Evolutionary conservation across 1,140 invertebrate genomes (phyloP), one percentile per base, ranked within the genome.

Genomic region (Eriocheir sinensis): DNA sequence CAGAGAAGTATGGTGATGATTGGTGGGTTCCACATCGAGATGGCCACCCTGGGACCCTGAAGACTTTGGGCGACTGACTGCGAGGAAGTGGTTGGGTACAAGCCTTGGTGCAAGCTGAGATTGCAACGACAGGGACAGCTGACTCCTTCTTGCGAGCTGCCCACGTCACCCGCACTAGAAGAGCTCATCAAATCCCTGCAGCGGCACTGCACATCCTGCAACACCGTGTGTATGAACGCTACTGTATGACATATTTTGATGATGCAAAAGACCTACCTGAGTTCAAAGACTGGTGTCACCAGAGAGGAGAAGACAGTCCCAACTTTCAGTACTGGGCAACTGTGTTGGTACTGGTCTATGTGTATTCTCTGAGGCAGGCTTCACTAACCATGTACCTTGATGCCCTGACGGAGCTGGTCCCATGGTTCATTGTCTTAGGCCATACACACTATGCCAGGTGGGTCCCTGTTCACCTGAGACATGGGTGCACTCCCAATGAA

Each of bases 341-440:
- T 41, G 34, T 93, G 79, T 32, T 93, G 91, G 80, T 85, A 30
- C 91, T 48, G 27, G 79, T 93, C 3, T 85, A 93, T 41, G 80
- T 93, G 80, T 41, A 60, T 3, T 83, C 91, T 48, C 27, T 93
- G n/a, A 17, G 80, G 79, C 91, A 93, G n/a, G 91, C 34, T 30
- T 85, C 79, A 40, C 85, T 93, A 9, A n/a, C 34, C 17, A 92
- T 81, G 91, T 92, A 92, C 91, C 91, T 92, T 27, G 60, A 92
- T 92, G 91, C 60, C 34, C 91, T 92, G 91, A 92, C 60, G 40
- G 91, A 92, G 36, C 91, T 92, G 91, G 91, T 40, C 91, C n/a
- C 0, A 2, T 81, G 91, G 60, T 80, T 92, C 38, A 30, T 80
- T 9, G 91, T 17, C 17, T 2, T 92, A 32, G 60, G 80, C 36